Conservation (phyloP, 2,888 invertebrate genomes). For the Platycnemis pennipes region DNA sequence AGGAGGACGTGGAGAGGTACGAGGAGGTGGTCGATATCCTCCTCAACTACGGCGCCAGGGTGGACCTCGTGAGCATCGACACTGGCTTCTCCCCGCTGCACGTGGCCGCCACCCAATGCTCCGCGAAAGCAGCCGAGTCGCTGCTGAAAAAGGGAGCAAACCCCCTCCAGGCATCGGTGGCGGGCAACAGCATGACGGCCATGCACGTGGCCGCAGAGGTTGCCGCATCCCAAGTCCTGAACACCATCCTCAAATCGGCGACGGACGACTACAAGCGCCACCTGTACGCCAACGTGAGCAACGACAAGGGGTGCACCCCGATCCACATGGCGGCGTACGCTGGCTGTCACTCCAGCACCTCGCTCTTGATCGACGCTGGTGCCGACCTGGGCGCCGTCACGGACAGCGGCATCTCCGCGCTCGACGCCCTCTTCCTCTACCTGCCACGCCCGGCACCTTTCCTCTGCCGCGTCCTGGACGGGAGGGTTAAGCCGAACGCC, state of each 20-base stretch:
- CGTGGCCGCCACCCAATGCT: slow-evolving; percentile 79
- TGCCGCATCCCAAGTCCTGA: slow-evolving; percentile 80
- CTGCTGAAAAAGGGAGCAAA: slow-evolving; percentile 77
- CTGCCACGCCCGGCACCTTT: slow-evolving; percentile 77
- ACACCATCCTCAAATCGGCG: slow-evolving; percentile 74
- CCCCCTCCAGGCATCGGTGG: slow-evolving; percentile 77
- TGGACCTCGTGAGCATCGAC: slow-evolving; percentile 73
- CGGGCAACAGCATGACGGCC: slow-evolving; percentile 81
- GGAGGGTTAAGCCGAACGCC: slow-evolving; percentile 75
- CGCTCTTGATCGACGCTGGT: slow-evolving; percentile 78
- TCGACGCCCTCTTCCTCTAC: slow-evolving; percentile 77
- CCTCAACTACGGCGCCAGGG: slow-evolving; percentile 74
- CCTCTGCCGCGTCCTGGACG: slow-evolving; percentile 77
- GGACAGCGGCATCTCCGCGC: slow-evolving; percentile 76
- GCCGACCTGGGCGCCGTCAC: slow-evolving; percentile 77
- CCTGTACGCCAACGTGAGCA: slow-evolving; percentile 78
- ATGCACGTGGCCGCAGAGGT: slow-evolving; percentile 79
- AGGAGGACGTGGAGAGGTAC: slow-evolving; percentile 76
- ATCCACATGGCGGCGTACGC: slow-evolving; percentile 81
- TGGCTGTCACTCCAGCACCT: slow-evolving; percentile 80
- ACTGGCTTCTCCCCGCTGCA: slow-evolving; percentile 78
- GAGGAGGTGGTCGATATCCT: slow-evolving; percentile 77
- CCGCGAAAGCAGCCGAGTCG: slow-evolving; percentile 70
- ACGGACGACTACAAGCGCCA: slow-evolving; percentile 72
- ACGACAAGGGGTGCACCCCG: slow-evolving; percentile 79